Evolutionary conservation across 1,140 invertebrate species (phyloP).

Genomic region (Chionoecetes opilio): DNA sequence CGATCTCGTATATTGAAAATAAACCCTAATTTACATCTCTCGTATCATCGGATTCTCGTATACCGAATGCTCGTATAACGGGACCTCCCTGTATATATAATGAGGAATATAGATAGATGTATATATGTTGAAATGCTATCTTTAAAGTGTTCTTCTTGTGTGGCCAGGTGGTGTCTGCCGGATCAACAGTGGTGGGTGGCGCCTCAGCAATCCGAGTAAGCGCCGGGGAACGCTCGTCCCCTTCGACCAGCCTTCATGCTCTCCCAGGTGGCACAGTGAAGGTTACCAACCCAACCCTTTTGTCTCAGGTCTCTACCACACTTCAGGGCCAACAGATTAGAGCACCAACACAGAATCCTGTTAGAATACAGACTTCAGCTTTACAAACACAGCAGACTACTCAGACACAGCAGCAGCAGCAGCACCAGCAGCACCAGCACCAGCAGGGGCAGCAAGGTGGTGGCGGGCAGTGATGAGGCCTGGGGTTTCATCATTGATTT

Average conservation of each 20-base stretch:
- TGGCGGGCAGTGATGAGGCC: slow-evolving; percentile 31
- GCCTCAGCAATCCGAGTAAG: slow-evolving; percentile 67
- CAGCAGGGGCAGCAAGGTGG: slow-evolving; percentile 56
- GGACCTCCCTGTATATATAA: not conserved
- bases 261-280: slow-evolving; percentile 56
- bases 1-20: no score
- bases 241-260: slow-evolving; percentile 58
- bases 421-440: slow-evolving; percentile 53
- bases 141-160: not conserved
- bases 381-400: slow-evolving; percentile 70
- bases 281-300: slow-evolving; percentile 63
- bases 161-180: slow-evolving; percentile 74
- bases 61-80: no score
- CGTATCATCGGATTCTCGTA: no score
- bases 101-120: not conserved
- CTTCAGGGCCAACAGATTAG: slow-evolving; percentile 68
- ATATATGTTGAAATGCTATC: no score
- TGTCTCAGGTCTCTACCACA: slow-evolving; percentile 56
- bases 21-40: no score
- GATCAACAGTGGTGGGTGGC: slow-evolving; percentile 69
- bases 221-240: slow-evolving; percentile 69
- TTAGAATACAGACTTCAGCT: slow-evolving; percentile 77
- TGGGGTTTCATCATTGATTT: not conserved
- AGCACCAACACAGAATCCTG: slow-evolving; percentile 70
- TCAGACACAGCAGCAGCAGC: slow-evolving; percentile 65